Percentiles rank a stretch among this genome's conserved stretches.
phyloP scores from a whole-genome alignment of 2,797 vertebrate species.

The Heteromormyrus szaboi region DNA sequence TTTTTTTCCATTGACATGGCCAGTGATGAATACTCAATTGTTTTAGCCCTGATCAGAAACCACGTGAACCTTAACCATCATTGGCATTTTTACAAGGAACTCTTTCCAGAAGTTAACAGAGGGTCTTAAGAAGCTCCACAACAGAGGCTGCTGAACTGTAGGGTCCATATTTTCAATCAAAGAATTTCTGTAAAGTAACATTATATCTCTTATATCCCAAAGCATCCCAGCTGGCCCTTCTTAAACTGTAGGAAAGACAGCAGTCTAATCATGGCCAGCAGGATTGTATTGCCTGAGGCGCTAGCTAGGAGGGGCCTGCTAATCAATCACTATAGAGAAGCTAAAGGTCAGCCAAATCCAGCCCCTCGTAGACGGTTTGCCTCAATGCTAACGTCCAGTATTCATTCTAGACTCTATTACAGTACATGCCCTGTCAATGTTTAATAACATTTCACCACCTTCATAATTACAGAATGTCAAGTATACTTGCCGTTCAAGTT shows the following conservation, averaged over 20 bases:
- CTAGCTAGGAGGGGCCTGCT: neutral
- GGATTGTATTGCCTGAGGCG: neutral
- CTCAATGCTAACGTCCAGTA: neutral
- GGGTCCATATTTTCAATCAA: neutral
- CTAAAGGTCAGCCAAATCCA: neutral
- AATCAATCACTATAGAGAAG: neutral
- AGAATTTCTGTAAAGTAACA: neutral
- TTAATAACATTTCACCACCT: neutral
- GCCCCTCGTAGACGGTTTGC: neutral
- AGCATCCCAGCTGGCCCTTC: neutral
- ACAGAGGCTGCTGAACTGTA: neutral
- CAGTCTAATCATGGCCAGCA: neutral
- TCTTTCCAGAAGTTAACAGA: neutral
- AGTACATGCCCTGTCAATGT: neutral
- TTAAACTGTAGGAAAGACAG: neutral
- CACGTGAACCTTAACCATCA: neutral
- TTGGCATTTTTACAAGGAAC: neutral
- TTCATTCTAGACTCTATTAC: neutral
- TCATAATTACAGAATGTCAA: neutral
- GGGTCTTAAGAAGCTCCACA: neutral
- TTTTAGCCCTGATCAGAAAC: neutral
- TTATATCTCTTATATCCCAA: neutral
- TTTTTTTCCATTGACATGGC: neutral
- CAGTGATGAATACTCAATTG: neutral
- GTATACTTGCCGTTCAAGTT: neutral